Evolutionary conservation across 2,113 vertebrate genomes (phyloP).

Genomic region (Pundamilia nyererei): DNA sequence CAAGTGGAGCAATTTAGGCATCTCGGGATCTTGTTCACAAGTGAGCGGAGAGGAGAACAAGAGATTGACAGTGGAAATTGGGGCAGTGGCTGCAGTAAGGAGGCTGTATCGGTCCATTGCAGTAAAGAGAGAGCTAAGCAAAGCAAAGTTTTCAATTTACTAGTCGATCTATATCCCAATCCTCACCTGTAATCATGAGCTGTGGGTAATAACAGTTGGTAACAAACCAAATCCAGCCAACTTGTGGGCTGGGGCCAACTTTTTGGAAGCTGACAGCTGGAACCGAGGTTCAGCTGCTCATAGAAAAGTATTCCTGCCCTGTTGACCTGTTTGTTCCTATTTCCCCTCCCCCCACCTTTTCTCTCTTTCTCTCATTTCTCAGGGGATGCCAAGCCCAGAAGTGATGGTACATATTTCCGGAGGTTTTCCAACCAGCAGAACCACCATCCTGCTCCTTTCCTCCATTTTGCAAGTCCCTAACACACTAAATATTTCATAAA

Average conservation of each 20-base stretch:
- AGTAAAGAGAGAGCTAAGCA: not conserved
- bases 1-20: not conserved
- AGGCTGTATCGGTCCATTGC: not conserved
- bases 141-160: not conserved
- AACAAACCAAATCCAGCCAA: not conserved
- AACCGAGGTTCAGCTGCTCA: not conserved
- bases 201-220: not conserved
- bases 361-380: not conserved
- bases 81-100: not conserved
- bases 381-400: not conserved
- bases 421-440: not conserved
- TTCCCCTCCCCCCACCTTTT: not conserved
- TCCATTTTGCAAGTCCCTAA: not conserved
- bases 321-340: not conserved
- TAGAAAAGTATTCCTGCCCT: not conserved
- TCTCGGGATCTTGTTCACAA: not conserved
- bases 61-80: not conserved
- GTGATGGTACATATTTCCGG: not conserved
- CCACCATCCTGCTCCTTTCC: not conserved
- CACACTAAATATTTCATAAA: not conserved
- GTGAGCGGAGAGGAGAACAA: not conserved
- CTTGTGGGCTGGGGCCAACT: not conserved
- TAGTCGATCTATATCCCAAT: not conserved
- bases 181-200: not conserved
- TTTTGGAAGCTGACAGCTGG: not conserved